These are phyloP conservation scores for Pseudopodoces humilis DNA, from an alignment of 2,113 vertebrate genomes.

Conservation along the genomic window DNA sequence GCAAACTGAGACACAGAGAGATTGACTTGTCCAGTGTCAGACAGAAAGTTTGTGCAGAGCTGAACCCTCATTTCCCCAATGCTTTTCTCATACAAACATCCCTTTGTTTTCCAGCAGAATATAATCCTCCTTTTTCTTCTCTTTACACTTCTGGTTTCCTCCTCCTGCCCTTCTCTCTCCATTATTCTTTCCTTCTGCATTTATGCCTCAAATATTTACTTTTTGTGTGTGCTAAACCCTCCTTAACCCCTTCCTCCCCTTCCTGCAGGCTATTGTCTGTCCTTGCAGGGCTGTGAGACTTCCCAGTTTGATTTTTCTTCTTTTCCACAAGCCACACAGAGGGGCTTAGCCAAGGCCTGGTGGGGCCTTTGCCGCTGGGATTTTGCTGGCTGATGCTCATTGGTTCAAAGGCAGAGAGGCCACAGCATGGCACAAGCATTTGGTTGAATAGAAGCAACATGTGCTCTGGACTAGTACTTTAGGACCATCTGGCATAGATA, in stretches of 20 bases:
- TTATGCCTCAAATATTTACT: constrained; percentile 46
- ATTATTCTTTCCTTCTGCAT: constrained; percentile 14
- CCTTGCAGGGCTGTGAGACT: neutral
- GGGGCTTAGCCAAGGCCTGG: neutral
- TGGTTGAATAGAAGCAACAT: constrained; percentile 56
- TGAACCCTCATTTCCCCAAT: neutral
- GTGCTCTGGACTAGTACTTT: neutral
- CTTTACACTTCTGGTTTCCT: constrained; percentile 34
- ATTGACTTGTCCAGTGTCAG: constrained; percentile 49
- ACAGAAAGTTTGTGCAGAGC: constrained; percentile 29
- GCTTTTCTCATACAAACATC: constrained; percentile 28
- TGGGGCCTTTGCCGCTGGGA: neutral
- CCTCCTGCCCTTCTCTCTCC: neutral
- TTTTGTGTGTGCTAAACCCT: neutral
- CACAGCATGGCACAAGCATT: constrained; percentile 45
- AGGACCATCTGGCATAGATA: constrained; percentile 64
- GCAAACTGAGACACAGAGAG: constrained; percentile 21
- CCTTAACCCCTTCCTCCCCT: constrained; percentile 33
- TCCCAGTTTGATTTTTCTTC: neutral
- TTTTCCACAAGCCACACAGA: neutral
- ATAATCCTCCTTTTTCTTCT: constrained; percentile 38
- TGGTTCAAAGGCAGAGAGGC: constrained; percentile 16
- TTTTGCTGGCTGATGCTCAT: constrained; percentile 5
- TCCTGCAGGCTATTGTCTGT: neutral
- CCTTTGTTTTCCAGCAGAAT: constrained; percentile 31